Evolutionary conservation across 92 coral and sea anemone species (phyloP), one percentile per base, ranked within the genome.

Genomic region (Pocillopora meandrina): DNA sequence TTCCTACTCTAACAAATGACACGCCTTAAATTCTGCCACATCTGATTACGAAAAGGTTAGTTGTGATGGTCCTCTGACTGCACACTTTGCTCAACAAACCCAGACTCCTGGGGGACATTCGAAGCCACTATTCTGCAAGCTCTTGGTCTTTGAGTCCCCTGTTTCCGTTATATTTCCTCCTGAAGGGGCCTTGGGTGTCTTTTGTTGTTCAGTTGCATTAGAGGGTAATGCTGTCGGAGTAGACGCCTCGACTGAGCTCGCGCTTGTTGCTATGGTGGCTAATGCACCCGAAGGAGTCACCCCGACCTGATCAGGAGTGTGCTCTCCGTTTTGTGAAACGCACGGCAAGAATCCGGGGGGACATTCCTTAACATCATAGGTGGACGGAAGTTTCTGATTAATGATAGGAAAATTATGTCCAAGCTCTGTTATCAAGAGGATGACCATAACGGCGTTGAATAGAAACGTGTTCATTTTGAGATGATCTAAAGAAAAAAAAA

Each of bases 261-360:
- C 7, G 7, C 64, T 74, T 19, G 78, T 56, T 57, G 79, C 23
- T 49, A 56, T 58, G 79, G 21, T 14, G 65, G 23, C 56, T 11
- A 23, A n/a, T 58, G n/a, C 17, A 11, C 49, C 18, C 31, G 63
- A 42, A 75, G 12, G 9, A 58, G 42, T 31, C 66, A 65, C 79
- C 49, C 52, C 59, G 79, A 11, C 47, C 18, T 42, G 64, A 21
- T 55, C 52, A 7, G 79, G 71, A 78, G 17, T 71, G 58, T 63
- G 17, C 9, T 19, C 21, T 15, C 2, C 33, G 18, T 78, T 78
- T 23, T 78, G 71, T 6, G 56, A 10, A 18, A n/a, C 9, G 18
- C 82, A 78, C 4, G 71, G 57, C 71, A 61, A 59, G 60, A 82
- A 60, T 71, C 86, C 86, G 70, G 80, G 86, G 49, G 86, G 86